Evolutionary conservation across 1,140 invertebrate species (phyloP).

Genomic region (Argopecten irradians): DNA sequence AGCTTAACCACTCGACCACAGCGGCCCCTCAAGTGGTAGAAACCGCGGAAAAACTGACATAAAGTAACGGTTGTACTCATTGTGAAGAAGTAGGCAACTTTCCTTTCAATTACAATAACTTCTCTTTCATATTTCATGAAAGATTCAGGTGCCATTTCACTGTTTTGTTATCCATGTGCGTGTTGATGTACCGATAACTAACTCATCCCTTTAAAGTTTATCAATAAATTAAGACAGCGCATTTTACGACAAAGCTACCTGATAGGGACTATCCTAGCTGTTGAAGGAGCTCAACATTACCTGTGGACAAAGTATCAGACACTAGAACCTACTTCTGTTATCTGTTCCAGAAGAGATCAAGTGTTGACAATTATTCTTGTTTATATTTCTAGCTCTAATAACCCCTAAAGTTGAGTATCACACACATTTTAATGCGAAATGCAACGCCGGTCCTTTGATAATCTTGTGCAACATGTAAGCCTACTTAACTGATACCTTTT

Average conservation of each 20-base stretch:
- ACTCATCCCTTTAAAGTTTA: neutral
- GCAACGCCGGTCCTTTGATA: neutral
- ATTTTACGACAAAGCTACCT: neutral
- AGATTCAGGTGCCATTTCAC: too few relatives aligned
- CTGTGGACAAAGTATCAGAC: neutral
- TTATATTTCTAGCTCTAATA: neutral
- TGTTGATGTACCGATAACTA: too few relatives aligned
- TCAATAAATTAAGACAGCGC: neutral
- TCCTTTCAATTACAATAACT: too few relatives aligned
- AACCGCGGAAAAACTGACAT: too few relatives aligned
- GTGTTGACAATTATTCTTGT: neutral
- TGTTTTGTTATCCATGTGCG: too few relatives aligned
- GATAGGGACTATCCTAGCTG: neutral
- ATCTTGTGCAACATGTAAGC: neutral
- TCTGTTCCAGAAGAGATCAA: neutral
- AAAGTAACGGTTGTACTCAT: too few relatives aligned
- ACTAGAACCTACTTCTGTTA: neutral
- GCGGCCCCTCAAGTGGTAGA: too few relatives aligned
- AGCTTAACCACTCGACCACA: too few relatives aligned
- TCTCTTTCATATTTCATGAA: too few relatives aligned
- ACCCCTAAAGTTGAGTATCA: neutral
- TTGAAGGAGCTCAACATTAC: neutral
- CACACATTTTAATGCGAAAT: neutral
- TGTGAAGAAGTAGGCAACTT: too few relatives aligned
- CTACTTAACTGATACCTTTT: neutral